Evolutionary conservation across 1,140 invertebrate genomes (phyloP), one percentile per base, ranked within the genome.

Genomic region (Latrodectus geometricus): DNA sequence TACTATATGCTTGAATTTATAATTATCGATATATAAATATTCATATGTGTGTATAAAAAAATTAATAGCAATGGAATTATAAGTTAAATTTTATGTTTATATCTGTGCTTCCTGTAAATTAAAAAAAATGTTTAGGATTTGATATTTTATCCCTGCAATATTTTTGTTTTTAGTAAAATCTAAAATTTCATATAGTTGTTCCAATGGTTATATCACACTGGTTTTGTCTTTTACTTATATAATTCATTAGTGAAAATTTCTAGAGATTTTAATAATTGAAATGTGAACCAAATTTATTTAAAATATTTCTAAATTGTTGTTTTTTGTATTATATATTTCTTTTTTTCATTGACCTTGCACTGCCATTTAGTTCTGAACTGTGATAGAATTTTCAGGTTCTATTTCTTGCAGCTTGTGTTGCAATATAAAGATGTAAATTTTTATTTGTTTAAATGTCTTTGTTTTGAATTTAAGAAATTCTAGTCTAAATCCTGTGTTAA

Each of bases 341-440:
- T 49, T 3, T 76, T 66, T 78, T 78, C 65, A 14, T 52, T 35
- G 9, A 11, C 0, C 17, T 73, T 82, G 69, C 23, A 82, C 80
- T 82, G 80, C 80, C 80, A 82, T 82, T 82, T 69, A 50, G 48
- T 78, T 61, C 54, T 49, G 21, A 82, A 61, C 69, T 82, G 80
- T 82, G 80, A 82, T 82, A 69, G 9, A 48, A 50, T 17, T 49
- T 78, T 56, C n/a, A 76, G 54, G 74, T 76, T 76, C 17, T 78
- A 54, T 78, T 66, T 20, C 52, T 68, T 78, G 76, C 61, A 78
- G 23, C 68, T 69, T 69, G 9, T n/a, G 68, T 69, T 69, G 68
- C 68, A 21, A 9, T 77, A 66, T 78, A 23, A 66, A 61, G 65
- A 48, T 78, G 50, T 73, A 49, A 21, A 35, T 35, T 35, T 69